These are phyloP conservation scores for Dinomys branickii DNA, from an alignment of 2,113 vertebrate genomes.

Conservation along the genomic window DNA sequence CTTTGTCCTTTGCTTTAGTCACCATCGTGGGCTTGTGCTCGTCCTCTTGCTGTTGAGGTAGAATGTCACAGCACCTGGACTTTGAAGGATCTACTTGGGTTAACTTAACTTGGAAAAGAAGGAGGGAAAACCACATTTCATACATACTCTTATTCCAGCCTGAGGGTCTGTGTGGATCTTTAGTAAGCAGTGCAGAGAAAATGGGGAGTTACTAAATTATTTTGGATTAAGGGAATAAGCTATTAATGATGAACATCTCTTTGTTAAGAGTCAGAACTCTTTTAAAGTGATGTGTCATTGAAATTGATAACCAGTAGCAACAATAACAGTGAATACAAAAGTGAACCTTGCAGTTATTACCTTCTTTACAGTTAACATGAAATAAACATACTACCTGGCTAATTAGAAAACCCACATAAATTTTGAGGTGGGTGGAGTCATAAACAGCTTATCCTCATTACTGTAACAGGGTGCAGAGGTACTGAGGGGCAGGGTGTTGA, in stretches of 20 bases:
- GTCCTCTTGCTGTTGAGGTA: neutral
- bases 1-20: neutral
- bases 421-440: neutral
- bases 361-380: slow-evolving; percentile 33
- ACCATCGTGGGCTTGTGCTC: neutral
- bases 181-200: slow-evolving; percentile 54
- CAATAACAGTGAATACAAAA: slow-evolving; percentile 34
- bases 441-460: neutral
- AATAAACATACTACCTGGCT: neutral
- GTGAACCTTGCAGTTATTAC: slow-evolving; percentile 34
- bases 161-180: neutral
- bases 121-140: neutral
- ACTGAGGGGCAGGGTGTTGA: neutral
- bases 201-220: slow-evolving; percentile 51
- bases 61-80: neutral
- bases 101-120: slow-evolving; percentile 40
- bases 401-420: slow-evolving; percentile 10
- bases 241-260: slow-evolving; percentile 46
- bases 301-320: slow-evolving; percentile 16
- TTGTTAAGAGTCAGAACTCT: slow-evolving; percentile 50
- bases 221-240: slow-evolving; percentile 57
- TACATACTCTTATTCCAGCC: neutral
- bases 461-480: neutral
- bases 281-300: slow-evolving; percentile 33
- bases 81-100: slow-evolving; percentile 32